Conservation (phyloP, 2,888 invertebrate genomes). For the Chaetoderma sp. region DNA sequence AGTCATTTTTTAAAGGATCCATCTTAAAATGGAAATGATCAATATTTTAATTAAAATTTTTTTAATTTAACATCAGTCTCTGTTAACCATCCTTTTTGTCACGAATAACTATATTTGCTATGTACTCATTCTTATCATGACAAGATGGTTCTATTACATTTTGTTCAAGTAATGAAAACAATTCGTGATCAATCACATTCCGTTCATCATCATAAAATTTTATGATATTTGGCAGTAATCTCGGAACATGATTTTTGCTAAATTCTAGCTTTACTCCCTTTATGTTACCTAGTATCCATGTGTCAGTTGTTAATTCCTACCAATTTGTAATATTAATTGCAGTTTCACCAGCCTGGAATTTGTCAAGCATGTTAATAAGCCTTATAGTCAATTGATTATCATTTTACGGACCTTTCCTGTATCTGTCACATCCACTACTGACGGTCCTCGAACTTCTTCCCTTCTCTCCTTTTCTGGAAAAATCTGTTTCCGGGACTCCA, state of each 20-base stretch:
- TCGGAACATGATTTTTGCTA: background rate
- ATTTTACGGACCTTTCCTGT: too few species aligned
- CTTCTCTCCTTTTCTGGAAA: too few species aligned
- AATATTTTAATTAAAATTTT: constrained; percentile 11
- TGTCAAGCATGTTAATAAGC: background rate
- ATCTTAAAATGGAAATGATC: constrained; percentile 25
- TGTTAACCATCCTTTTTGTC: too few species aligned
- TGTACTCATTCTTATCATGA: background rate
- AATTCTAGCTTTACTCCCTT: background rate
- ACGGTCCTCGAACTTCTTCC: too few species aligned
- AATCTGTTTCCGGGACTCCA: too few species aligned
- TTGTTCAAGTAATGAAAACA: too few species aligned
- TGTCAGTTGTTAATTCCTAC: constrained; percentile 5
- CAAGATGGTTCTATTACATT: too few species aligned
- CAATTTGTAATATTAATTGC: background rate
- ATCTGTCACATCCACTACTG: too few species aligned
- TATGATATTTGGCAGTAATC: too few species aligned
- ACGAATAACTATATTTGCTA: constrained; percentile 14
- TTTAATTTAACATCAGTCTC: constrained; percentile 24
- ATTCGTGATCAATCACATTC: too few species aligned
- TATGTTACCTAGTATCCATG: background rate
- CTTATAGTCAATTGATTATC: too few species aligned
- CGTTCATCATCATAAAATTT: too few species aligned
- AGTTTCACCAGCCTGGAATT: constrained; percentile 9
- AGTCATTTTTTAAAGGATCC: constrained; percentile 14